Evolutionary conservation across 2,113 vertebrate genomes (phyloP).

Genomic region (Sciurus niger): DNA sequence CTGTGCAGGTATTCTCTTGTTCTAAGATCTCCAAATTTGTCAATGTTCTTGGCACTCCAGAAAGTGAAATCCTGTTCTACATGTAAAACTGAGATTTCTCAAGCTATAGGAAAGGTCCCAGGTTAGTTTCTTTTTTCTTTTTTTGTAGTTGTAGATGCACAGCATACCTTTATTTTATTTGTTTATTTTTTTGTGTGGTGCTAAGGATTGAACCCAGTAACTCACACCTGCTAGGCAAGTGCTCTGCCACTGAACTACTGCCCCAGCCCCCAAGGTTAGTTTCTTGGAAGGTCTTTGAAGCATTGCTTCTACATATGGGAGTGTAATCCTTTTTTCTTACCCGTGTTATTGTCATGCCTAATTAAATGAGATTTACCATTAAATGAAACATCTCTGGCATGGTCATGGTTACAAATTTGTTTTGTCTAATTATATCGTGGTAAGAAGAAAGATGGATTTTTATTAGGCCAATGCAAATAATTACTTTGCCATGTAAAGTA

Average conservation of each 20-base stretch:
- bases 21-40: not conserved
- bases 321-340: not conserved
- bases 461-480: constrained; percentile 50
- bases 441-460: constrained; percentile 42
- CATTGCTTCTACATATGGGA: not conserved
- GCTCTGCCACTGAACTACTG: no score
- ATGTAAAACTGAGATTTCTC: not conserved
- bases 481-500: constrained; percentile 59
- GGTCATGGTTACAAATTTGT: constrained; percentile 68
- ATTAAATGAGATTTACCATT: constrained; percentile 66
- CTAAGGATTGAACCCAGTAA: no score
- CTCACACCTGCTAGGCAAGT: no score
- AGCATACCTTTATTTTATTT: no score
- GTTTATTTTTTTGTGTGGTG: no score
- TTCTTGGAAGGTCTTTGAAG: not conserved
- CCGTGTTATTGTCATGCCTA: constrained; percentile 12
- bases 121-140: not conserved
- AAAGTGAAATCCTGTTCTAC: not conserved
- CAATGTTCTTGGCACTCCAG: not conserved
- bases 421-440: constrained; percentile 64
- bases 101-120: not conserved
- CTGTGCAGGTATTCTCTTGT: not conserved
- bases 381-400: constrained; percentile 65
- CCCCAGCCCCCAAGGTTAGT: not conserved
- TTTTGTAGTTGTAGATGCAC: no score